Percentiles rank a stretch among this genome's conserved stretches.
Evolutionary conservation across 1,140 invertebrate species (phyloP).

Genomic region (Oryzaephilus surinamensis): DNA sequence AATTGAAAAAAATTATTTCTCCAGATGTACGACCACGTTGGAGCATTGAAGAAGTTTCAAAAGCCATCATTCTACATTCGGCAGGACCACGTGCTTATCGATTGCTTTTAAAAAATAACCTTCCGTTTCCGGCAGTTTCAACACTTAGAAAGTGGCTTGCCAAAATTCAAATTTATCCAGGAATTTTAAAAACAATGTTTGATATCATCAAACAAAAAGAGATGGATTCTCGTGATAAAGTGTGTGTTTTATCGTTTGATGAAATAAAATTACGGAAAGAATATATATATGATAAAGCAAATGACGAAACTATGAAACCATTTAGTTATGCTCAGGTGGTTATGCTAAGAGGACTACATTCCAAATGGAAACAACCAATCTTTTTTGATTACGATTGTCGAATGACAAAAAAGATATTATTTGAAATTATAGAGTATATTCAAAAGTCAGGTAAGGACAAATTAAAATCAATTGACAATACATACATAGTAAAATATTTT

Average conservation of each 20-base stretch:
- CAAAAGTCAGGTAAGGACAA: no score
- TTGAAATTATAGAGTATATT: no score
- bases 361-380: no score
- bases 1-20: no score
- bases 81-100: slow-evolving; percentile 4
- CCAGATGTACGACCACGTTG: not conserved
- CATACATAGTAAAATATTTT: no score
- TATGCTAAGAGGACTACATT: slow-evolving; percentile 15
- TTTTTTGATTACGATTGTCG: slow-evolving; percentile 24
- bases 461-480: no score
- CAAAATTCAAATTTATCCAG: slow-evolving; percentile 9
- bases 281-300: no score
- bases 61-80: slow-evolving; percentile 4
- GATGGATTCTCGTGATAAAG: slow-evolving; percentile 1
- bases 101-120: slow-evolving; percentile 7
- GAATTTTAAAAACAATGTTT: slow-evolving; percentile 6
- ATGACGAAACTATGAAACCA: slow-evolving; percentile 6
- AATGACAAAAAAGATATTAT: slow-evolving; percentile 26
- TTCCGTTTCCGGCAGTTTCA: slow-evolving; percentile 7
- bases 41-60: slow-evolving; percentile 4
- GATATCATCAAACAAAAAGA: not conserved
- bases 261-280: no score
- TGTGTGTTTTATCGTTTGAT: slow-evolving; percentile 11
- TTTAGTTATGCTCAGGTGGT: slow-evolving; percentile 7
- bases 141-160: slow-evolving; percentile 2